Base-by-base conservation (phyloP, 2,888 invertebrate species). In the Andrena bicolor region DNA sequence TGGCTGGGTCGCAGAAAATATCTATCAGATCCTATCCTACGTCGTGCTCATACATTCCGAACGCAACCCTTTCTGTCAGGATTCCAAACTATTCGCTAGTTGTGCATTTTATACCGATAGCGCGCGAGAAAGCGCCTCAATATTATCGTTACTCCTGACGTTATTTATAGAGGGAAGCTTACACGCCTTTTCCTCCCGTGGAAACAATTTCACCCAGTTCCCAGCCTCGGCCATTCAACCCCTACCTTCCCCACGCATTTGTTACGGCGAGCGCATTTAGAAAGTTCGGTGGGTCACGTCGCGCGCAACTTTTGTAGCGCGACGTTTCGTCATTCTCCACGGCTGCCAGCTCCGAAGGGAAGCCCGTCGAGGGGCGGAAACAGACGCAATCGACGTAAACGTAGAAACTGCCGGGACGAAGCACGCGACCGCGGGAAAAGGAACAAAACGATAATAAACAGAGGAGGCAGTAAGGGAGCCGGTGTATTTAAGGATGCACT, bases 261-360 rank as follows among this genome's bases (percentile, higher is more conserved):
- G 83, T 86, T 86, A 83, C 76, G 30, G 8, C 0, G 20, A 65
- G 28, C 41, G 61, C 79, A 85, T 85, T 81, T 80, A 73, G 65
- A 80, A 87, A 87, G 87, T 76, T 78, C 75, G 77, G 20, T 70
- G 66, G 48, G 48, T 51, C 85, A 72, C 65, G 75, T 80, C 72
- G 78, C 64, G 78, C 76, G 66, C 80, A 80, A 85, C 78, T 84
- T 84, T 78, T 76, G 78, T 60, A 75, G 60, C 41, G 76, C 68
- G 68, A 65, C 81, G 76, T 81, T 78, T 65, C 85, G 82, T 85
- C 83, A 80, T 87, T 87, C 76, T 41, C 81, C 76, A 35, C 64
- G 51, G 23, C 13, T 56, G 41, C 41, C 80, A 72, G 76, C 83
- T 74, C 65, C 56, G 51, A 32, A 48, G 48, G 61, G 53, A 35